A percentile compares a stretch with the other conserved stretches of the same genome.
These are phyloP conservation scores for Diabrotica virgifera DNA, from an alignment of 1,140 invertebrate species.

Conservation along the genomic window DNA sequence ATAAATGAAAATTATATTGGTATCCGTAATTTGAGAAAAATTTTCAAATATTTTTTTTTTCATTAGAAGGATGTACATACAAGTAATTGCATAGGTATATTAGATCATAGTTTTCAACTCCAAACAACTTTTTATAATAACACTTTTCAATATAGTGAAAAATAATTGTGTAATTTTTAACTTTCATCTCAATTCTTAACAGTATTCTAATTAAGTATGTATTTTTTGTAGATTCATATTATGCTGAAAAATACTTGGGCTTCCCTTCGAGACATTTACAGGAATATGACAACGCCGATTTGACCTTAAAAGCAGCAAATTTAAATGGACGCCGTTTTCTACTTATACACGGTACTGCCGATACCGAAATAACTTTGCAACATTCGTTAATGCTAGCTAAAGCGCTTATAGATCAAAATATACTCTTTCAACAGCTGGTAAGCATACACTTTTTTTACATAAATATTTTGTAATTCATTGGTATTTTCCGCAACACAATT, in stretches of 20 bases:
- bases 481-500: too few species aligned
- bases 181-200: too few species aligned
- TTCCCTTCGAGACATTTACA: conserved; percentile 62
- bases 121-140: too few species aligned
- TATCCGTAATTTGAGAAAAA: too few species aligned
- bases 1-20: too few species aligned
- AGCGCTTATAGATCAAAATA: conserved; percentile 67
- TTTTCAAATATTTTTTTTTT: too few species aligned
- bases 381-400: conserved; percentile 79
- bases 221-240: conserved; percentile 69
- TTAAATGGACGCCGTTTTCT: conserved; percentile 59
- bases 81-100: too few species aligned
- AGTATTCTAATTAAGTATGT: background rate
- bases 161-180: too few species aligned
- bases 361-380: conserved; percentile 78
- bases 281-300: conserved; percentile 70
- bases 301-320: conserved; percentile 67
- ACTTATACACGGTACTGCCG: conserved; percentile 76
- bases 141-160: too few species aligned
- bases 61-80: too few species aligned
- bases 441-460: conserved; percentile 14
- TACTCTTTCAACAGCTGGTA: conserved; percentile 78
- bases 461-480: conserved; percentile 9
- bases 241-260: conserved; percentile 80
- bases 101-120: too few species aligned